Base-by-base conservation (phyloP, 2,888 invertebrate species). In the Cenopis cana region DNA sequence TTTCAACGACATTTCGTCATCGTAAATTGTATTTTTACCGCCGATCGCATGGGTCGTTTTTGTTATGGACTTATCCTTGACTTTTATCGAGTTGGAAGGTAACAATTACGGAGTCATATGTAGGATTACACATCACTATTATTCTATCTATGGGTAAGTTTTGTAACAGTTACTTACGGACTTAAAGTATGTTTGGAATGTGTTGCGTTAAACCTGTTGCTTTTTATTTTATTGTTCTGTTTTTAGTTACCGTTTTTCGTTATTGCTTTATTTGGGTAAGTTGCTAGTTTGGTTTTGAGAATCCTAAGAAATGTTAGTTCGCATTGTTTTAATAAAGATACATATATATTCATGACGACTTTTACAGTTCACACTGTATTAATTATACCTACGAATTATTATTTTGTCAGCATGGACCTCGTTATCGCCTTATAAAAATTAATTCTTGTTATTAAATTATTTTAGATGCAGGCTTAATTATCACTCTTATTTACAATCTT, bases 101-200 rank as follows among this genome's bases (percentile, higher is more conserved):
- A 69, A 69, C 65, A 52, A 71, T 56, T 67, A 61, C 55, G 46
- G 55, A 61, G 55, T 54, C 71, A 67, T 61, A 71, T 67, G 61
- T 67, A 49, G 38, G 52, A 61, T 71, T 67, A 67, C 71, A 67
- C 66, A 71, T 67, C 36, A 18, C 71, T 61, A 67, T 71, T 71
- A 71, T 71, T 61, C 66, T 50, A 67, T 52, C 49, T 67, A 67
- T 67, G 66, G 70, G 38, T 71, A 38, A 17, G 60, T 71, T 67
- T 66, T 67, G 67, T 67, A 71, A 71, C 64, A 50, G 11, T 59
- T 38, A n/a, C n/a, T n/a, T n/a, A 57, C 59, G 29, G 46, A 20
- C 41, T 24, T 60, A 20, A 24, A 60, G 55, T 65, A 33, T 61
- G 38, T 33, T 54, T 60, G 70, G 59, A 70, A 70, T 67, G 71